Percentiles rank a stretch among this genome's conserved stretches.
phyloP scores from a whole-genome alignment of 1,140 invertebrate species.

The Drosophila kurseongensis region DNA sequence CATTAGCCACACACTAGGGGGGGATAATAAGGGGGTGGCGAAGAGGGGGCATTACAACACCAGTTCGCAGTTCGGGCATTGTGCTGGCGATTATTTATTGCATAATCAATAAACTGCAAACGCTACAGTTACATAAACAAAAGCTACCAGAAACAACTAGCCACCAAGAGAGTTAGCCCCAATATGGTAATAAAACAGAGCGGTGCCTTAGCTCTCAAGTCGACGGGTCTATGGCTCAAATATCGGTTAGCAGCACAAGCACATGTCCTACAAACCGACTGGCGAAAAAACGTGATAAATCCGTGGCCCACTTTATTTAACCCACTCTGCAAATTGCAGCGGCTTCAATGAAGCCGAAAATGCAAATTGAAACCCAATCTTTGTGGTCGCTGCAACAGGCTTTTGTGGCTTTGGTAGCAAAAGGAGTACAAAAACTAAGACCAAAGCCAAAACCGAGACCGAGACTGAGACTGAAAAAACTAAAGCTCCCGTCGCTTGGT shows the following conservation, averaged over 20 bases:
- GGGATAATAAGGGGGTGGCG: neutral
- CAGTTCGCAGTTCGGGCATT: slow-evolving; percentile 40
- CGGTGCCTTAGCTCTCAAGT: slow-evolving; percentile 21
- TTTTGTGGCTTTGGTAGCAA: neutral
- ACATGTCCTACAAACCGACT: slow-evolving; percentile 82
- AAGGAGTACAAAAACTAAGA: slow-evolving; percentile 10
- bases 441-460: neutral
- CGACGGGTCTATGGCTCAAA: slow-evolving; percentile 32
- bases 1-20: slow-evolving; percentile 36
- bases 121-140: slow-evolving; percentile 77
- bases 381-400: slow-evolving; percentile 43
- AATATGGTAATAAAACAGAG: slow-evolving; percentile 76
- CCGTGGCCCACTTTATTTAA: slow-evolving; percentile 68
- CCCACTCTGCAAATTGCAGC: slow-evolving; percentile 67
- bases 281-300: slow-evolving; percentile 75
- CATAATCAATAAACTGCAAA: slow-evolving; percentile 81
- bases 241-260: slow-evolving; percentile 81
- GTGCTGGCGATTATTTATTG: slow-evolving; percentile 79
- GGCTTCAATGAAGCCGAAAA: slow-evolving; percentile 77
- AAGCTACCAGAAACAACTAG: slow-evolving; percentile 61
- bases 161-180: slow-evolving; percentile 73
- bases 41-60: slow-evolving; percentile 48
- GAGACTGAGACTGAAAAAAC: slow-evolving; percentile 27
- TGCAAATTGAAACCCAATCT: slow-evolving; percentile 82
- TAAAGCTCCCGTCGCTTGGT: slow-evolving; percentile 38